phyloP scores from a whole-genome alignment of 2,888 invertebrate genomes.

The Ceriagrion tenellum region DNA sequence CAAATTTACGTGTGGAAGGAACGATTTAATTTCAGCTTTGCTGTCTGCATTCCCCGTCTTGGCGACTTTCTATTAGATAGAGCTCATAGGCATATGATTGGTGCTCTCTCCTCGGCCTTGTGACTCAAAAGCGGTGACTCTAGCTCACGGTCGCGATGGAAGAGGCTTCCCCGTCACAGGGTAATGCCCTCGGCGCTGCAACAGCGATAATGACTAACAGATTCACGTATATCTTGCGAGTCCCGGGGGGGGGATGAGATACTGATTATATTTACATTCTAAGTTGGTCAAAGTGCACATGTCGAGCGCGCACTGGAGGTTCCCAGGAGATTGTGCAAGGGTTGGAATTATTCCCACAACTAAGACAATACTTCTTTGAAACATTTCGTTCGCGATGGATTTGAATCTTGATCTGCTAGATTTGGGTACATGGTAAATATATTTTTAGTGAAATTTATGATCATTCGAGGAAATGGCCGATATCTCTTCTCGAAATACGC shows the following conservation, averaged over 20 bases:
- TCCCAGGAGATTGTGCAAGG: neutral
- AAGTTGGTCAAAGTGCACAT: neutral
- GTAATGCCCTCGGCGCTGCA: neutral
- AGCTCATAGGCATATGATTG: neutral
- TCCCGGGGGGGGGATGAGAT: neutral
- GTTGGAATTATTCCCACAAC: neutral
- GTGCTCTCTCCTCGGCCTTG: neutral
- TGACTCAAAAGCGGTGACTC: neutral
- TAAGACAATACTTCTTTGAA: neutral
- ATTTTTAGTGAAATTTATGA: too few species aligned
- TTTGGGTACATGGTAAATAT: too few species aligned
- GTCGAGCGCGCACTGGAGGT: neutral
- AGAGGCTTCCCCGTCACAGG: neutral
- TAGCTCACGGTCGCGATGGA: neutral
- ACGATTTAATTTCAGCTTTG: too few species aligned
- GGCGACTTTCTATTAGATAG: neutral
- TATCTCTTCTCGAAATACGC: too few species aligned
- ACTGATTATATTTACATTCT: neutral
- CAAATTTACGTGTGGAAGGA: too few species aligned
- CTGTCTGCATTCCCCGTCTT: neutral
- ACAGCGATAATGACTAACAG: neutral
- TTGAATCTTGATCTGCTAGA: too few species aligned
- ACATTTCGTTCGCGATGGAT: neutral
- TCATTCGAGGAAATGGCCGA: too few species aligned
- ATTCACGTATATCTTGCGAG: neutral